These are phyloP conservation scores for Andrena fulva DNA, from an alignment of 2,888 invertebrate genomes.

Conservation along the genomic window DNA sequence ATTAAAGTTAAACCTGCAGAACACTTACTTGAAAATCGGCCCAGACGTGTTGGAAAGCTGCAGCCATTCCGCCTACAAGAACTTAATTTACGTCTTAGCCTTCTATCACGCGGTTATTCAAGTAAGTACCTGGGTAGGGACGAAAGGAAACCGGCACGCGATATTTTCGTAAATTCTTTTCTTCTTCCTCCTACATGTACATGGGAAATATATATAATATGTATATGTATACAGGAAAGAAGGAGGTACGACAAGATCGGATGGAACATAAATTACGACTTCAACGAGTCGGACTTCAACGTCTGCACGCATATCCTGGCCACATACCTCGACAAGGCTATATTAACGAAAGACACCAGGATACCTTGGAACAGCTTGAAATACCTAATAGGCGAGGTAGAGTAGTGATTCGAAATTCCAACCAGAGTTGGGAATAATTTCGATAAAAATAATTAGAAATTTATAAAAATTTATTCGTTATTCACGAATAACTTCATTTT, in stretches of 20 bases:
- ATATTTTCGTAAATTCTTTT: too few species aligned
- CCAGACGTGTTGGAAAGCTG: conserved; percentile 91
- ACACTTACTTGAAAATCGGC: conserved; percentile 95
- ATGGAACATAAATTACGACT: conserved; percentile 97
- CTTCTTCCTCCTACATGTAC: too few species aligned
- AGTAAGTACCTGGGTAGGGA: conserved; percentile 83
- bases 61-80: conserved; percentile 91
- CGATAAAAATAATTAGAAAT: not conserved
- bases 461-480: not conserved
- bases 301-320: conserved; percentile 94
- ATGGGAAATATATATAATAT: not conserved
- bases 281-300: conserved; percentile 96
- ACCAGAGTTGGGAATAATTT: too few species aligned
- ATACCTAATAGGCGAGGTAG: conserved; percentile 95
- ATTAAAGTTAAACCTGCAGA: conserved; percentile 93
- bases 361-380: conserved; percentile 96
- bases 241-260: conserved; percentile 97
- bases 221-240: conserved; percentile 88
- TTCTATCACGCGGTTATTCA: conserved; percentile 98
- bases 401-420: conserved; percentile 30
- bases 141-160: too few species aligned
- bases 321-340: conserved; percentile 92
- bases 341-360: conserved; percentile 86
- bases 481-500: too few species aligned
- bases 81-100: conserved; percentile 94